These are phyloP conservation scores for Oryzias dopingdopingensis DNA, from an alignment of 2,797 vertebrate species.

Conservation along the genomic window DNA sequence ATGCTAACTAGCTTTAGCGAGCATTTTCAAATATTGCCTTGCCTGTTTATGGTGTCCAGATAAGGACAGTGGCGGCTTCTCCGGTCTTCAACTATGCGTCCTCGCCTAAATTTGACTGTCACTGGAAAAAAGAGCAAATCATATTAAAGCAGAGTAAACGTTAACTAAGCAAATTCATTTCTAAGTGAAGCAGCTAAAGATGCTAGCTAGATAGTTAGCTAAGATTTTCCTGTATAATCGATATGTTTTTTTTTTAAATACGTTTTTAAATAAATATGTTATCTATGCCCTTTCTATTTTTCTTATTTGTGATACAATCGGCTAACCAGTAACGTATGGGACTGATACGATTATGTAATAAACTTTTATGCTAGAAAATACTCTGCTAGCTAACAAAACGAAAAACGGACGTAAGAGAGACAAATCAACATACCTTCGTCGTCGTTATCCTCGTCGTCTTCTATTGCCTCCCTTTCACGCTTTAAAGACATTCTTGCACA, in stretches of 20 bases:
- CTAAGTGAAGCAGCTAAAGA: conserved; percentile 22
- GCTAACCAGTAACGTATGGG: too few species aligned
- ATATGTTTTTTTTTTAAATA: too few species aligned
- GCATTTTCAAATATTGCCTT: conserved; percentile 3
- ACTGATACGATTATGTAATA: too few species aligned
- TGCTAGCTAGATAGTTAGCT: conserved; percentile 10
- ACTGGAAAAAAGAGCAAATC: conserved; percentile 34
- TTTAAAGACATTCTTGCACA: conserved; percentile 71
- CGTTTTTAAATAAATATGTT: too few species aligned
- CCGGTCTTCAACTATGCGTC: conserved; percentile 81
- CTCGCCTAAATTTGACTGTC: conserved; percentile 75
- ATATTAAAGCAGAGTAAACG: neutral
- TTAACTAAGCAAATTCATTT: neutral
- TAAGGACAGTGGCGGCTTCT: conserved; percentile 95
- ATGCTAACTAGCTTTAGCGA: conserved; percentile 7
- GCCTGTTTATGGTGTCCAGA: conserved; percentile 96
- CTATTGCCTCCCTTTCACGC: conserved; percentile 67
- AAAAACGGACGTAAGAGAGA: conserved; percentile 8
- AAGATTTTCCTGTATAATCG: too few species aligned
- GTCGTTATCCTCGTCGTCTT: conserved; percentile 73
- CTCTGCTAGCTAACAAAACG: conserved; percentile 39
- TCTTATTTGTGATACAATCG: too few species aligned
- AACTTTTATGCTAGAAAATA: too few species aligned
- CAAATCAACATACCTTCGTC: conserved; percentile 53
- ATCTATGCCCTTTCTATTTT: too few species aligned